These are phyloP conservation scores for Drosophila simulans DNA, from an alignment of 1,140 invertebrate species.

Conservation along the genomic window DNA sequence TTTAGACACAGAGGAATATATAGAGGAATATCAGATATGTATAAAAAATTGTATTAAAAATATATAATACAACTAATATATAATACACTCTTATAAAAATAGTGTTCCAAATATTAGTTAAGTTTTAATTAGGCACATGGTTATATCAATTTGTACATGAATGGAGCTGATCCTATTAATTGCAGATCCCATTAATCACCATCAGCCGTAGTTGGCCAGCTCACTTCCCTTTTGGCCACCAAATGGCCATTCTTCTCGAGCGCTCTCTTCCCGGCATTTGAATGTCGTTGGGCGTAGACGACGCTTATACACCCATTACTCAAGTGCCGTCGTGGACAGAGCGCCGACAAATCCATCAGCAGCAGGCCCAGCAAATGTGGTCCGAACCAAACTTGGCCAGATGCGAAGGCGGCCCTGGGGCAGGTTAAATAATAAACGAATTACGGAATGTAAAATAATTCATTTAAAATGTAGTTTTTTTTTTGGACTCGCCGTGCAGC, in stretches of 20 bases:
- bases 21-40: too few relatives aligned
- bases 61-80: too few relatives aligned
- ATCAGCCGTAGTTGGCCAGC: conserved; percentile 27
- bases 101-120: too few relatives aligned
- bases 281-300: conserved; percentile 55
- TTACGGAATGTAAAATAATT: conserved; percentile 67
- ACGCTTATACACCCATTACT: conserved; percentile 72
- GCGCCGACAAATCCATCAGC: conserved; percentile 75
- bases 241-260: conserved; percentile 5
- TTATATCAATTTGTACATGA: too few relatives aligned
- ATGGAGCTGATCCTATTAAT: conserved; percentile 33
- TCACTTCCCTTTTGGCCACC: conserved; percentile 24
- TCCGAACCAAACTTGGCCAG: conserved; percentile 27
- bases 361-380: conserved; percentile 38
- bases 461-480: conserved; percentile 63
- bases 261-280: conserved; percentile 14
- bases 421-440: conserved; percentile 72
- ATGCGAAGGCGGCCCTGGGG: conserved; percentile 34
- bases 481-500: conserved; percentile 17
- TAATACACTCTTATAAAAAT: too few relatives aligned
- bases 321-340: conserved; percentile 54
- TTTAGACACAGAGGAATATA: background rate
- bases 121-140: too few relatives aligned
- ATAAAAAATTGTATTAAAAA: too few relatives aligned
- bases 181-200: conserved; percentile 47